Conservation (phyloP, 2,113 vertebrate genomes). For the Otocyon megalotis region DNA sequence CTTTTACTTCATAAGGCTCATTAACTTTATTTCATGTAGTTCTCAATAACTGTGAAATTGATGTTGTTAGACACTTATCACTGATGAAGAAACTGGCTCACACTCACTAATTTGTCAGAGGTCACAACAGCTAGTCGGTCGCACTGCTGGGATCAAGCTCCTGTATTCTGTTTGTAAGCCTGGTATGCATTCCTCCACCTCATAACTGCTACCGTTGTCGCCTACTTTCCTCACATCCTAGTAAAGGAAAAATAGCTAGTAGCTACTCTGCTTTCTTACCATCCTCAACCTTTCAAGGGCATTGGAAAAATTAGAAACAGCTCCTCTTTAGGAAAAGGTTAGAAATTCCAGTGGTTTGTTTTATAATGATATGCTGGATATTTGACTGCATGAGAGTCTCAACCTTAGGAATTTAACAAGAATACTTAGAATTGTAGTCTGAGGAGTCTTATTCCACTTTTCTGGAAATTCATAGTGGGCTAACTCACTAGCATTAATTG, state of each 20-base stretch:
- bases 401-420: neutral
- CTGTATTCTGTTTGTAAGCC: neutral
- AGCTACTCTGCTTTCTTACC: neutral
- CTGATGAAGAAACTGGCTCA: neutral
- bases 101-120: neutral
- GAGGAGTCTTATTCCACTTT: constrained; percentile 6
- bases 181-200: neutral
- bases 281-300: neutral
- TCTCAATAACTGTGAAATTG: constrained; percentile 16
- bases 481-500: constrained; percentile 37
- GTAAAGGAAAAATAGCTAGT: neutral
- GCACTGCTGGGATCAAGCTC: neutral
- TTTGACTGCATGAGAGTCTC: neutral
- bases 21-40: constrained; percentile 10
- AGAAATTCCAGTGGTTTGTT: constrained; percentile 12
- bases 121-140: neutral
- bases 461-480: neutral
- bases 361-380: constrained; percentile 10
- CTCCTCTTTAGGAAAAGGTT: constrained; percentile 8
- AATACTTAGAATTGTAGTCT: constrained; percentile 27
- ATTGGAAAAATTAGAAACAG: constrained; percentile 2
- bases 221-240: neutral
- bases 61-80: neutral
- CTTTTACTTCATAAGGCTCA: neutral
- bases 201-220: neutral